phyloP scores from a whole-genome alignment of 2,113 vertebrate genomes.

The Sprattus sprattus region DNA sequence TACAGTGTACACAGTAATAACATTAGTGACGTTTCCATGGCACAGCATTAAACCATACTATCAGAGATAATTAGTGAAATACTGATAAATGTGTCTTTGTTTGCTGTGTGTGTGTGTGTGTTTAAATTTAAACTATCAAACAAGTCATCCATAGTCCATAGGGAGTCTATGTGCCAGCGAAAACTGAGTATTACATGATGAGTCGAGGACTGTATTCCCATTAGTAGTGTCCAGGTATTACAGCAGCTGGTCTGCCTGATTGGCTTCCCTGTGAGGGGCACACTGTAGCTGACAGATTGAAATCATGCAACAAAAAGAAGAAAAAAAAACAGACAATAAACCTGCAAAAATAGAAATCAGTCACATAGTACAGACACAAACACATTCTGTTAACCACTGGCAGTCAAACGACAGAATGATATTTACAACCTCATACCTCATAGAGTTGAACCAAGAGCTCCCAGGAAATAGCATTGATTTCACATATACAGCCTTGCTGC shows the following conservation, averaged over 20 bases:
- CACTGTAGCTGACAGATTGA: neutral
- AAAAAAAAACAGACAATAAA: neutral
- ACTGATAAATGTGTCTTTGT: neutral
- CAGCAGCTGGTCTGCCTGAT: neutral
- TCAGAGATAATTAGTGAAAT: neutral
- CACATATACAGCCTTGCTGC: neutral
- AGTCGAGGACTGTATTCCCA: neutral
- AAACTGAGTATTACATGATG: constrained; percentile 20
- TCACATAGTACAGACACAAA: neutral
- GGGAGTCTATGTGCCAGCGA: constrained; percentile 21
- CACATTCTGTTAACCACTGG: neutral
- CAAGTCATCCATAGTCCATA: neutral
- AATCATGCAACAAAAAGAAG: neutral
- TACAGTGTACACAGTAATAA: neutral
- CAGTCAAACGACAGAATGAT: neutral
- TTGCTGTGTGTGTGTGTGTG: neutral
- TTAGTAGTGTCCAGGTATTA: neutral
- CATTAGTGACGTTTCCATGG: neutral
- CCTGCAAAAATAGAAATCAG: neutral
- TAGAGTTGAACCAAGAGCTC: neutral
- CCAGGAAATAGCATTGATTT: neutral
- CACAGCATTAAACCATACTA: constrained; percentile 2
- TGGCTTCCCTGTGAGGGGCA: neutral
- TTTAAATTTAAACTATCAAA: neutral
- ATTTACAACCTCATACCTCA: neutral